These are phyloP conservation scores for Homalodisca vitripennis DNA, from an alignment of 1,140 invertebrate species.

Conservation along the genomic window DNA sequence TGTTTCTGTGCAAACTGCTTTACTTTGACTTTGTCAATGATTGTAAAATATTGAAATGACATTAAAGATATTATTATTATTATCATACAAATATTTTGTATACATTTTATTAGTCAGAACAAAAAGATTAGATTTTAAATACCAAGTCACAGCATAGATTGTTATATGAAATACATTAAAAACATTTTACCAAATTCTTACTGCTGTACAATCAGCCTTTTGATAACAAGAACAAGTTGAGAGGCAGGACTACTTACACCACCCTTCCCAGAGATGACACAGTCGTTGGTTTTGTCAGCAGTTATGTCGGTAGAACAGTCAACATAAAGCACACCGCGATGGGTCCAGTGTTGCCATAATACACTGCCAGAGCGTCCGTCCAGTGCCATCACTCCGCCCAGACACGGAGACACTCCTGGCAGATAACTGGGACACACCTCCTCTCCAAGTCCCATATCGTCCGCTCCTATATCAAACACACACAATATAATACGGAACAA, in stretches of 20 bases:
- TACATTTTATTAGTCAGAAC: no score
- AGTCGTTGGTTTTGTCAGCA: slow-evolving; percentile 68
- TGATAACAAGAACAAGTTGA: neutral
- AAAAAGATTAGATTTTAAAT: no score
- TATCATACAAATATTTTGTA: no score
- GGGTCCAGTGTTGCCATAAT: slow-evolving; percentile 71
- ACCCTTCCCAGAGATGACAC: slow-evolving; percentile 67
- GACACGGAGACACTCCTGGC: slow-evolving; percentile 61
- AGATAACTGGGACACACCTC: slow-evolving; percentile 67
- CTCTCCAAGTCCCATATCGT: slow-evolving; percentile 42
- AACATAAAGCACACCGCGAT: slow-evolving; percentile 60
- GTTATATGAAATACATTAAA: no score
- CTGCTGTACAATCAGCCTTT: neutral
- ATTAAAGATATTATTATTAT: no score
- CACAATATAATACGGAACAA: no score
- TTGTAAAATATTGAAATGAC: no score
- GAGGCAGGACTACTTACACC: slow-evolving; percentile 60
- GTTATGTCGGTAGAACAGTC: slow-evolving; percentile 75
- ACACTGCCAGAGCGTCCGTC: slow-evolving; percentile 68
- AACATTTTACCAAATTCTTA: neutral
- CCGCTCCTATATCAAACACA: slow-evolving; percentile 32
- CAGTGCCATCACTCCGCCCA: slow-evolving; percentile 74
- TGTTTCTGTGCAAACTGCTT: no score
- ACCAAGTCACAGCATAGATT: no score
- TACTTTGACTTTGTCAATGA: no score